Base-by-base conservation (phyloP, 2,113 vertebrate species). In the Cyprinus carpio region DNA sequence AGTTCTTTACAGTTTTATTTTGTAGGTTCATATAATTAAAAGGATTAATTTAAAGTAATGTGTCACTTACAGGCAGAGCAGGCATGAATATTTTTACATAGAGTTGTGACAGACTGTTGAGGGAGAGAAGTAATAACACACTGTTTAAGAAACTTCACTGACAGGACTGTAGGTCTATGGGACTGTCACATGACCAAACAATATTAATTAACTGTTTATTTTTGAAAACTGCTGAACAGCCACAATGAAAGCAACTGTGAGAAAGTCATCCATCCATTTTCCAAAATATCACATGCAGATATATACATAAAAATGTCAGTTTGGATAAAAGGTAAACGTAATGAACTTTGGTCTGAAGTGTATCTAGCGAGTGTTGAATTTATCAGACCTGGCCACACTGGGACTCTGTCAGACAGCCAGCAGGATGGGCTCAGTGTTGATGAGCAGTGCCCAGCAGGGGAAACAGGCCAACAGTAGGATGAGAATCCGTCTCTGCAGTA, bases 71-170 rank as follows among this genome's bases (percentile, higher is more conserved):
- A 8, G 97, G 96, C 84, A 98, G 95, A n/a, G 96, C 95, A 25
- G 97, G 97, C 90, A 97, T 96, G 86, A 97, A 99, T 90, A 97
- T 95, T 92, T 93, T 95, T 89, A 97, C 96, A 13, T 98, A 98
- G 85, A 96, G 88, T 90, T 99, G 96, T 34, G 97, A 95, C 64
- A 98, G 92, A 91, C 97, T 99, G 91, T 4, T 58, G n/a, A 60
- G 31, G 51, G 25, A 54, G 62, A 56, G 11, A 71, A n/a, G 58
- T 0, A 76, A 29, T 27, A 7, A 27, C 5, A 49, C 5, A 49
- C 67, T 11, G 34, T 23, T 37, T 40, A 71, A 25, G 9, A 64
- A 64, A 64, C n/a, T 64, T 56, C 7, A 56, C 18, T 56, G 60
- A 27, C 60, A 64, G 3, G 8, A 20, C 31, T 69, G 31, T 23